phyloP scores from a whole-genome alignment of 1,140 invertebrate species.

The Monomorium pharaonis region DNA sequence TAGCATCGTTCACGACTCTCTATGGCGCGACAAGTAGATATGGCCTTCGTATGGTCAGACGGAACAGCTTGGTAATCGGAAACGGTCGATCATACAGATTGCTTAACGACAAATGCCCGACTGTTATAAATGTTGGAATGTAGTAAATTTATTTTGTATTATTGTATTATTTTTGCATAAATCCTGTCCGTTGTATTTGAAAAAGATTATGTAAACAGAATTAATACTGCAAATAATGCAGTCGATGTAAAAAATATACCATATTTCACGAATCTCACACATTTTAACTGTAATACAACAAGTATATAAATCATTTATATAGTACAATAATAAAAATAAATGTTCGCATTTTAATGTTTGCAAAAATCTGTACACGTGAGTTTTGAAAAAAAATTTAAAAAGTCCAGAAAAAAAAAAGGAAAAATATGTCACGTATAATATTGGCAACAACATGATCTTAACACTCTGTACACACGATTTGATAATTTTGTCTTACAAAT shows the following conservation, averaged over 20 bases:
- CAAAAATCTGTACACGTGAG: background rate
- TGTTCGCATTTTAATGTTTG: background rate
- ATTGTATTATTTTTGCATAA: conserved; percentile 6
- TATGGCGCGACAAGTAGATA: background rate
- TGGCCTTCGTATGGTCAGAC: background rate
- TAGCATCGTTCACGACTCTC: background rate
- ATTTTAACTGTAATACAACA: background rate
- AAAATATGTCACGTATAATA: background rate
- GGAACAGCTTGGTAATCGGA: background rate
- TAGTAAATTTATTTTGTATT: background rate
- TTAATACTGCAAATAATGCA: background rate
- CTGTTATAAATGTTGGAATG: background rate
- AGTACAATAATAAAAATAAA: too few species aligned
- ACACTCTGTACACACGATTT: background rate
- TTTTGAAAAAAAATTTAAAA: background rate
- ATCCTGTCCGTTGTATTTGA: background rate
- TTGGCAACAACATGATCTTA: background rate
- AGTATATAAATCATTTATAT: background rate
- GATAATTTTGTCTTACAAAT: too few species aligned
- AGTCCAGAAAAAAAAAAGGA: background rate
- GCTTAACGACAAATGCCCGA: background rate
- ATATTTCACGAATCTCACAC: background rate
- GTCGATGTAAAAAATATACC: background rate
- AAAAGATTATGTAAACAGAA: background rate
- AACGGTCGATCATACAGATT: background rate